phyloP scores from a whole-genome alignment of 2,797 vertebrate genomes.

The Hoplostethus mediterraneus region DNA sequence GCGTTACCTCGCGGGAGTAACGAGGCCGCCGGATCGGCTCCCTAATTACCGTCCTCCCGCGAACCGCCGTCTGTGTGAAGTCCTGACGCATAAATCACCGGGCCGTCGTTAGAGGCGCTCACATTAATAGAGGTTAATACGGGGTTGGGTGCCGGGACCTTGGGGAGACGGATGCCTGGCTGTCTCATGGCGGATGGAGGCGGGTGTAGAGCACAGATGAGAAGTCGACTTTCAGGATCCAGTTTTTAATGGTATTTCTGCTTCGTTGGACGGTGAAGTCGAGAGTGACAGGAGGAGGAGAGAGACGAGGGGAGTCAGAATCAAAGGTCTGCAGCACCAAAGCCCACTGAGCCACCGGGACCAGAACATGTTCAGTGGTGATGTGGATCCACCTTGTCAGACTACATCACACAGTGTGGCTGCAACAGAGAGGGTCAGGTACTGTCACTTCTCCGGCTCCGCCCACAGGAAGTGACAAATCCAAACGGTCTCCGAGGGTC shows the following conservation, averaged over 20 bases:
- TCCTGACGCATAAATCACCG: conserved; percentile 58
- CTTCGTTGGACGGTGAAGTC: conserved; percentile 45
- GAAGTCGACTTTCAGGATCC: conserved; percentile 28
- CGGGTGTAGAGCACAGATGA: no score
- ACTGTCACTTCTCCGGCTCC: no score
- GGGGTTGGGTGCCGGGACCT: conserved; percentile 36
- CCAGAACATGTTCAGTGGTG: no score
- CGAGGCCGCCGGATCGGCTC: conserved; percentile 46
- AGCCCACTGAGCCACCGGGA: neutral
- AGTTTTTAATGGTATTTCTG: conserved; percentile 68
- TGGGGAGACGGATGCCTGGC: conserved; percentile 43
- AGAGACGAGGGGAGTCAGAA: neutral
- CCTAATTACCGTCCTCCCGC: conserved; percentile 64
- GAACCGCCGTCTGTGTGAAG: conserved; percentile 47
- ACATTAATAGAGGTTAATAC: conserved; percentile 67
- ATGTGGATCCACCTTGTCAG: no score
- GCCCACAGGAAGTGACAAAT: no score
- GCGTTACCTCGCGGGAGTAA: conserved; percentile 52
- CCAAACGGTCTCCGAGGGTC: no score
- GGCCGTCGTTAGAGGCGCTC: conserved; percentile 41
- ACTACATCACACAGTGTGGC: no score
- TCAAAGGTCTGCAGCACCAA: neutral
- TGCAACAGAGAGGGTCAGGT: no score
- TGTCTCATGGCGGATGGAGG: conserved; percentile 2
- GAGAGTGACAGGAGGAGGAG: conserved; percentile 35